Evolutionary conservation across 2,797 vertebrate genomes (phyloP), one percentile per base, ranked within the genome.

Genomic region (Eulemur albifrons): DNA sequence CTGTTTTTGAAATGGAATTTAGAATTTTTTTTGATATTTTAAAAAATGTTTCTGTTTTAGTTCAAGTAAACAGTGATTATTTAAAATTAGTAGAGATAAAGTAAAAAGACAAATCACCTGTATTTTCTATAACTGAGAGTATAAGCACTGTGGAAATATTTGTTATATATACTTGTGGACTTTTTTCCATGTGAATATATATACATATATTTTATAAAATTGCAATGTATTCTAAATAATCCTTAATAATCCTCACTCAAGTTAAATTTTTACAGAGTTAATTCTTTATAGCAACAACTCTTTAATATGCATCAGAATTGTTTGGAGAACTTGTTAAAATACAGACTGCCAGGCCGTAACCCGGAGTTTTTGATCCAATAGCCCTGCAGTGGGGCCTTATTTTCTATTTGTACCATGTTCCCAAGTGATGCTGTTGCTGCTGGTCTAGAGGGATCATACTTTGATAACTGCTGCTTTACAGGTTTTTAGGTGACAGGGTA

Each of bases 51-150:
- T 96, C 18, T 57, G 50, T 92, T 67, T 90, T 52, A 65, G 30
- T 80, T 15, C 17, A 92, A 50, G 9, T 90, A 90, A 87, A 54
- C 50, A 88, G 8, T 84, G n/a, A 70, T 65, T 79, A 40, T 81
- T 82, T 79, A 88, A 88, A 93, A 57, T 59, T 81, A 80, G n/a
- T 85, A 88, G 63, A 93, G 17, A 69, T 80, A 94, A 96, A 92
- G 5, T 77, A 83, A 77, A 92, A 90, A 48, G 50, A 85, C 10
- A 90, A 45, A 79, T 79, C 5, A 76, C 48, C 27, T 79, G 0
- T 65, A 76, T 95, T 77, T 59, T 7, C 52, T 97, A 0, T 75
- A 82, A 59, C 45, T 85, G 61, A 82, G 52, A 82, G 32, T 88
- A 61, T 82, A 79, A 72, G 4, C 40, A 48, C 63, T 27, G 6